Evolutionary conservation across 2,888 invertebrate genomes (phyloP).

Genomic region (Brenthis daphne): DNA sequence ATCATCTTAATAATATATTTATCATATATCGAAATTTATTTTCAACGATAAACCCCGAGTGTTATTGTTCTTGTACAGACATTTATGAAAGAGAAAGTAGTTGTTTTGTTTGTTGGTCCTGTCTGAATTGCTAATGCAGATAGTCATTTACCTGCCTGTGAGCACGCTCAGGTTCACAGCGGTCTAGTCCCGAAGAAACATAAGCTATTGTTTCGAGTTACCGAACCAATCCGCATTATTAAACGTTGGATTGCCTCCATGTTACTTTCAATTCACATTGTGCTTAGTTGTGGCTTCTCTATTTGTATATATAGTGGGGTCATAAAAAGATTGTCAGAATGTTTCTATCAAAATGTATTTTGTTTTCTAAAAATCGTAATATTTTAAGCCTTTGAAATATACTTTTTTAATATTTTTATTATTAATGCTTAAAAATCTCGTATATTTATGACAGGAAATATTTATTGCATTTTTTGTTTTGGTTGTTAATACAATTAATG

Average conservation of each 20-base stretch:
- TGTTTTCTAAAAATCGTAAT: background rate
- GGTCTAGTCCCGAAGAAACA: slow-evolving; percentile 58
- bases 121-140: slow-evolving; percentile 63
- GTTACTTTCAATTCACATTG: slow-evolving; percentile 39
- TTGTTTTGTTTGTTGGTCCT: slow-evolving; percentile 60
- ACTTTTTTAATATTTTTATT: no score
- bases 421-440: background rate
- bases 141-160: slow-evolving; percentile 59
- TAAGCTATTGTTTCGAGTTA: slow-evolving; percentile 59
- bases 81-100: slow-evolving; percentile 61
- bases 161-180: slow-evolving; percentile 51
- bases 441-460: slow-evolving; percentile 11
- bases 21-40: slow-evolving; percentile 45
- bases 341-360: slow-evolving; percentile 9
- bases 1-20: slow-evolving; percentile 19
- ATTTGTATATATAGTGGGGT: slow-evolving; percentile 3
- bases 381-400: no score
- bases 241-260: slow-evolving; percentile 59
- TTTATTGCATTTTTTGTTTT: slow-evolving; percentile 3
- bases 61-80: slow-evolving; percentile 54
- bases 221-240: slow-evolving; percentile 63
- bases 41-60: slow-evolving; percentile 42
- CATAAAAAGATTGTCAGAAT: slow-evolving; percentile 5
- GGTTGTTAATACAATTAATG: background rate
- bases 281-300: slow-evolving; percentile 27